Evolutionary conservation across 1,140 invertebrate genomes (phyloP).

Genomic region (Pemphigus obesinymphae): DNA sequence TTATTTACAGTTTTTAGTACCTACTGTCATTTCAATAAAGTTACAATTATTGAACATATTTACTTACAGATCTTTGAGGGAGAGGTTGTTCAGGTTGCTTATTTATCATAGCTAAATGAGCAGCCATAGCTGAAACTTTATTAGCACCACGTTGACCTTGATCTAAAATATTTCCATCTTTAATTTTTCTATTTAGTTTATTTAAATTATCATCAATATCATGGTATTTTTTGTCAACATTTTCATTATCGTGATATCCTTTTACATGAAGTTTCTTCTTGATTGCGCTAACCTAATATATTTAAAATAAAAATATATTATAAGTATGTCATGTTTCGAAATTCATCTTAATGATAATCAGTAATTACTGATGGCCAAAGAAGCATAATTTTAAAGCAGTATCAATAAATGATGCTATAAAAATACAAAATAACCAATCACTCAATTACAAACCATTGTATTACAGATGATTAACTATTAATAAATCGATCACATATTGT

Average conservation of each 20-base stretch:
- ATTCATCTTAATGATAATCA: no score
- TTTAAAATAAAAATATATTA: background rate
- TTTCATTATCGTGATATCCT: slow-evolving; percentile 52
- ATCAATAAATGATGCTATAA: no score
- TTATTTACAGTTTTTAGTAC: no score
- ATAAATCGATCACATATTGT: no score
- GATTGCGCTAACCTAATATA: slow-evolving; percentile 66
- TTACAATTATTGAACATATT: no score
- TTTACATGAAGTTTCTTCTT: slow-evolving; percentile 56
- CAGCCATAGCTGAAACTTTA: slow-evolving; percentile 82
- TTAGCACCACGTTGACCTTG: slow-evolving; percentile 64
- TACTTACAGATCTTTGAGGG: slow-evolving; percentile 27
- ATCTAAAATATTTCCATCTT: slow-evolving; percentile 69
- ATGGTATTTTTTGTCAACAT: slow-evolving; percentile 55
- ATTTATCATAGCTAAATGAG: slow-evolving; percentile 66
- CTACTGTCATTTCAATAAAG: no score
- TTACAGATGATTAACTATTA: no score
- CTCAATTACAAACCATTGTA: no score
- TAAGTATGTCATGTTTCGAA: no score
- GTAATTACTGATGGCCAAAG: no score
- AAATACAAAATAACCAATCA: no score
- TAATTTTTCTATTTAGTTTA: slow-evolving; percentile 72
- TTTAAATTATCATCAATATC: slow-evolving; percentile 78
- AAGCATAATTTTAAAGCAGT: no score
- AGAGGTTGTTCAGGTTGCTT: slow-evolving; percentile 53